Evolutionary conservation across 2,797 vertebrate species (phyloP).

Genomic region (Furcifer pardalis): DNA sequence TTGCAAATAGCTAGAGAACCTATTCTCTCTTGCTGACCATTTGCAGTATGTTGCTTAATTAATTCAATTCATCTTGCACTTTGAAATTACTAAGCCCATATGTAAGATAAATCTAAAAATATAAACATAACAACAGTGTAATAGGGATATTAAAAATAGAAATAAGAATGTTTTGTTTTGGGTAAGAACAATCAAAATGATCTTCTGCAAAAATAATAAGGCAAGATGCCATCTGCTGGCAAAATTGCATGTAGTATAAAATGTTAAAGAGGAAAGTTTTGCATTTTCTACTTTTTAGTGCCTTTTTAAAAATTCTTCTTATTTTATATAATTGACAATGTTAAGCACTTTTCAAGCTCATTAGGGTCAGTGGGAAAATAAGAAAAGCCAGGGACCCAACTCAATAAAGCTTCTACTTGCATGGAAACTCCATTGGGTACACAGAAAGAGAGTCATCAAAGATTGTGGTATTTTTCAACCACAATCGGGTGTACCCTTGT

Average conservation of each 20-base stretch:
- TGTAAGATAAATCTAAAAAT: background rate
- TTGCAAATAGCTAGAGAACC: background rate
- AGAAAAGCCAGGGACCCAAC: background rate
- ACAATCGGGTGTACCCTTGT: no score
- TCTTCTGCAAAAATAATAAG: conserved; percentile 12
- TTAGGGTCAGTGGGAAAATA: no score
- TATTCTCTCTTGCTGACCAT: background rate
- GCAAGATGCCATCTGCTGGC: conserved; percentile 30
- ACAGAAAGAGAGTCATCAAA: no score
- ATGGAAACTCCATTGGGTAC: no score
- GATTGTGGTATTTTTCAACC: no score
- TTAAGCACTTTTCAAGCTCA: background rate
- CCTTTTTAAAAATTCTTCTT: no score
- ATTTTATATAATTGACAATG: background rate
- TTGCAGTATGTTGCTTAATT: conserved; percentile 2
- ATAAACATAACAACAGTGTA: background rate
- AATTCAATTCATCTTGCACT: background rate
- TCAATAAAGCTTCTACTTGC: no score
- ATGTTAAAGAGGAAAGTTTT: background rate
- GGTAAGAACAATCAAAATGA: background rate
- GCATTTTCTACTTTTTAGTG: background rate
- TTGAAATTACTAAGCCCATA: conserved; percentile 3
- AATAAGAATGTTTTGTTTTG: conserved; percentile 18
- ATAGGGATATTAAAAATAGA: background rate
- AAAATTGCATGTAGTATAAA: conserved; percentile 1